Base-by-base conservation (phyloP, 2,888 invertebrate species). In the Calameuta pallipes region DNA sequence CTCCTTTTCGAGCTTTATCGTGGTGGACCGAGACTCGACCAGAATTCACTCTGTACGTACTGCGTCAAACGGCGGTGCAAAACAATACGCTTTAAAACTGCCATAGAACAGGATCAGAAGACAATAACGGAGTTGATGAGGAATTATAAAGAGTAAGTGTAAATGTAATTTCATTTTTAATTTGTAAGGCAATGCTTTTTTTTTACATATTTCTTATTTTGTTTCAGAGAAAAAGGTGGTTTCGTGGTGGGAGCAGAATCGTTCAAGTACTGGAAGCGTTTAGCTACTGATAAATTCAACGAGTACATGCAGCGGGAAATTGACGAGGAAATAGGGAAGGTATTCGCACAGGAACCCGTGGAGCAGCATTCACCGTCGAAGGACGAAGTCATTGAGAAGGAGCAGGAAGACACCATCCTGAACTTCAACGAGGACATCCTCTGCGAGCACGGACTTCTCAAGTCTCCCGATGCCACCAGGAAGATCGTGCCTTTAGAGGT, bases 211-310 rank as follows among this genome's bases (percentile, higher is more conserved):
- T 33, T 74, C 11, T 56, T 76, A 77, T 69, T 79, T 76, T 34
- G 13, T n/a, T 41, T 6, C 56, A 56, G 56, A 56, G 13, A 23
- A 23, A 69, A 75, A 6, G 37, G 80, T 80, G 86, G 91, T 76
- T 94, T 89, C 85, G 93, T 94, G 92, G 92, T 94, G 33, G 94
- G 94, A 11, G 93, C 93, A 79, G 90, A 92, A 74, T 94, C 94
- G 0, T 88, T 94, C n/a, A 92, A 92, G 81, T 92, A 90, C 70
- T 94, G 94, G 94, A 91, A 92, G 78, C 90, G 91, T 75, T 86
- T 93, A 69, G 93, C 92, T 2, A 86, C 92, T 88, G 91, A 90
- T 83, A 83, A 85, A 79, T 87, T 88, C 74, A 86, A 84, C 31
- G 88, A 89, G 35, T 85, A 86, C 13, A 84, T 88, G 83, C 87